A percentile compares a stretch with the other conserved stretches of the same genome.
Conservation (phyloP, 2,113 vertebrate genomes). For the Ptilonorhynchus violaceus region DNA sequence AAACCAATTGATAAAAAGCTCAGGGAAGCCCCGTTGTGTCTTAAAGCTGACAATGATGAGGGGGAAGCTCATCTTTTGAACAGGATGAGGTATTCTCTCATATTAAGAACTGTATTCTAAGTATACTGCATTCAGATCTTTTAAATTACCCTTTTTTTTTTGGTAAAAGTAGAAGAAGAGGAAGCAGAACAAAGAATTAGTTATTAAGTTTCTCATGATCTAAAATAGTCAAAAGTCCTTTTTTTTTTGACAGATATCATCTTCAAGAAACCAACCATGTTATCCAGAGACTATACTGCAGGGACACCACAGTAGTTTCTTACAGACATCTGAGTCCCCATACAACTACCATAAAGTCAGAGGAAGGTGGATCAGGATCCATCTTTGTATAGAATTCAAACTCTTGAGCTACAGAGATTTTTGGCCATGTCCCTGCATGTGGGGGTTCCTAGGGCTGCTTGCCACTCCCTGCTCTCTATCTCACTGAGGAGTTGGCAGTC, state of each 20-base stretch:
- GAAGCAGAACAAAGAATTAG: not conserved
- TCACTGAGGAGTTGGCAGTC: not conserved
- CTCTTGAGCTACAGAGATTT: not conserved
- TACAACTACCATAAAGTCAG: not conserved
- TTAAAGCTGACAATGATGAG: not conserved
- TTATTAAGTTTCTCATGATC: not conserved
- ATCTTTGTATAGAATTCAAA: not conserved
- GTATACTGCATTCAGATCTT: not conserved
- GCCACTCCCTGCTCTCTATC: not conserved
- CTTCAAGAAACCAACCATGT: not conserved
- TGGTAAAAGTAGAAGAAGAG: not conserved
- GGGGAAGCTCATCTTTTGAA: not conserved
- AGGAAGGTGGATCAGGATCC: not conserved
- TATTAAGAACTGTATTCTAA: not conserved
- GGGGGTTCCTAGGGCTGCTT: not conserved
- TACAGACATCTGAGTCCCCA: not conserved
- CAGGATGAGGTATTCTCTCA: not conserved
- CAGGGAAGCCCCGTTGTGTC: not conserved
- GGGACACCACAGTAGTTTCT: not conserved
- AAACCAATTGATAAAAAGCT: not conserved
- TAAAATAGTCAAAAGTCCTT: not conserved
- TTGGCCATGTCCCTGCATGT: not conserved
- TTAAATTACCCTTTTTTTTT: not conserved
- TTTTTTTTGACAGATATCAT: not conserved
- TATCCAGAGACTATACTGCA: not conserved